Percentiles rank a stretch among this genome's conserved stretches.
These are phyloP conservation scores for Elgaria multicarinata DNA, from an alignment of 2,113 vertebrate species.

Conservation along the genomic window DNA sequence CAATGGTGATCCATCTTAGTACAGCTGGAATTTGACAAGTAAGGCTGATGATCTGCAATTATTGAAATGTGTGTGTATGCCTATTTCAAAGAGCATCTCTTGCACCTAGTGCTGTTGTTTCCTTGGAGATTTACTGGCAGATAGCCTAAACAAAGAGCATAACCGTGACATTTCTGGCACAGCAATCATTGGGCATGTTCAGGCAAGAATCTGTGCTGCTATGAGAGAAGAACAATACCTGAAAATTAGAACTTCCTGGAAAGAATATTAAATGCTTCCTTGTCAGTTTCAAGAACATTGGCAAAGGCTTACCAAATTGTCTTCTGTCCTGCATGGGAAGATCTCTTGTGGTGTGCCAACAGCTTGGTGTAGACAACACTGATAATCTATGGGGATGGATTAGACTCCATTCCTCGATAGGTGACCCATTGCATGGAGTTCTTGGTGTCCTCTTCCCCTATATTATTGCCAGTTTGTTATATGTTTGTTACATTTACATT, in stretches of 20 bases:
- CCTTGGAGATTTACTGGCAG: conserved; percentile 36
- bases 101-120: conserved; percentile 43
- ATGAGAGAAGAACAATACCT: conserved; percentile 21
- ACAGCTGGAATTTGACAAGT: not conserved
- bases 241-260: not conserved
- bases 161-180: conserved; percentile 30
- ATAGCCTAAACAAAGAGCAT: conserved; percentile 43
- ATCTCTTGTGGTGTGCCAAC: no score
- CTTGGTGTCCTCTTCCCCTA: not conserved
- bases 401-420: not conserved
- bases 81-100: conserved; percentile 4
- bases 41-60: not conserved
- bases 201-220: conserved; percentile 21
- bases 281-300: conserved; percentile 10
- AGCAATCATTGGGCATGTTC: not conserved
- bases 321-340: not conserved
- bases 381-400: not conserved
- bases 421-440: not conserved
- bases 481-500: not conserved
- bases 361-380: not conserved
- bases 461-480: not conserved
- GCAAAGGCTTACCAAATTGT: not conserved
- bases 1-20: not conserved
- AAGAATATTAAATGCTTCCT: not conserved
- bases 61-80: conserved; percentile 25